Conservation (phyloP, 2,888 invertebrate species). For the Oasisia sp. region DNA sequence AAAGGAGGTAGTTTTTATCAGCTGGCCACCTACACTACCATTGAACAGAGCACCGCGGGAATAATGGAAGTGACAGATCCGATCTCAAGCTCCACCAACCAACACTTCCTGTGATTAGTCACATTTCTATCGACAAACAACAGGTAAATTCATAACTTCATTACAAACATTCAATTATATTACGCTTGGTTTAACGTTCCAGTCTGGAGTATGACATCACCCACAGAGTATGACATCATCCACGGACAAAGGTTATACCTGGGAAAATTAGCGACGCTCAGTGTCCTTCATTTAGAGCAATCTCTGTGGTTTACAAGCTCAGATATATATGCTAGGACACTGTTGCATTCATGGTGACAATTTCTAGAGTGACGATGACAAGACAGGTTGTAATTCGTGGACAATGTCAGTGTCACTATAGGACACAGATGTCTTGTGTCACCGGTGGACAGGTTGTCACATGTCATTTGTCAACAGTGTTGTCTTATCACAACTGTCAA, state of each 20-base stretch:
- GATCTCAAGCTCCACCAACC: background rate
- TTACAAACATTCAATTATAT: background rate
- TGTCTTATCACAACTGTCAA: no score
- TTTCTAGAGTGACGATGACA: background rate
- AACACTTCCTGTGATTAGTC: background rate
- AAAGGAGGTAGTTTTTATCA: slow-evolving; percentile 10
- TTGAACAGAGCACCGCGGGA: background rate
- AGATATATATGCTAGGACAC: background rate
- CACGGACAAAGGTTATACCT: background rate
- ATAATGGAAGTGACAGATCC: background rate
- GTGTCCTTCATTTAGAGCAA: background rate
- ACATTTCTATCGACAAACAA: background rate
- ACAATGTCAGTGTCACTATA: background rate
- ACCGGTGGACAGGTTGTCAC: no score
- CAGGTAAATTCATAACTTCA: background rate
- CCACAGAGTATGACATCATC: background rate
- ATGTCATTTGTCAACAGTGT: no score
- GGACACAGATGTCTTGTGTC: background rate
- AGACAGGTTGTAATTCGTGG: background rate
- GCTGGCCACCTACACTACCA: background rate
- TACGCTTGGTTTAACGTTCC: background rate
- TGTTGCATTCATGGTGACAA: background rate
- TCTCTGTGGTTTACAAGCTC: background rate
- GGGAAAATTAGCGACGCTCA: background rate
- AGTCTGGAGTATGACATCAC: background rate